A percentile compares a stretch with the other conserved stretches of the same genome.
These are phyloP conservation scores for mouse (Mus musculus) DNA, from an alignment of 2,113 vertebrate genomes.

Conservation along the genomic window DNA sequence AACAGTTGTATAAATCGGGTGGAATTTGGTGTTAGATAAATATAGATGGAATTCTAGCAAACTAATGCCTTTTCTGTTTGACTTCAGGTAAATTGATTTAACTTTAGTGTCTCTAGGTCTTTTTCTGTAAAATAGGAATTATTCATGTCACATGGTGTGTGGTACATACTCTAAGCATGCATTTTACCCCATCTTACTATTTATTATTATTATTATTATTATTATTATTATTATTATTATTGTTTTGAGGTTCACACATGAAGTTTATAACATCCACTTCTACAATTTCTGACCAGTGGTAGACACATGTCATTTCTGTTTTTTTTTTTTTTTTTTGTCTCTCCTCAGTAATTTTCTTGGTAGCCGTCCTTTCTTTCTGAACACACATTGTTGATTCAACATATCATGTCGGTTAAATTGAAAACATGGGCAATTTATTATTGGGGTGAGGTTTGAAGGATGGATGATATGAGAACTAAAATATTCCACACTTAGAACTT, in stretches of 20 bases:
- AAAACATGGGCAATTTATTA: not conserved
- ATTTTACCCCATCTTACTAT: not conserved
- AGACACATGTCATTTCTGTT: not conserved
- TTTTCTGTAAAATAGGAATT: not conserved
- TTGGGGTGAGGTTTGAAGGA: not conserved
- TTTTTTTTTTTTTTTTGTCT: not conserved
- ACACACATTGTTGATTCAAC: not conserved
- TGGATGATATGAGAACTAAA: conserved; percentile 45
- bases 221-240: not conserved
- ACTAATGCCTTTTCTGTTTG: not conserved
- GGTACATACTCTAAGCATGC: not conserved
- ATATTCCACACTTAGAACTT: not conserved
- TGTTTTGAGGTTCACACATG: conserved; percentile 13
- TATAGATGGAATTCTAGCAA: not conserved
- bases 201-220: not conserved
- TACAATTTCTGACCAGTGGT: not conserved
- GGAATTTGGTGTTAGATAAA: conserved; percentile 26
- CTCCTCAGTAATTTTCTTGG: not conserved
- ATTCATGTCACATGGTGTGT: not conserved
- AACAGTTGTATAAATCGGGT: not conserved
- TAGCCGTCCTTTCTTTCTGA: not conserved
- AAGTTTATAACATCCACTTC: not conserved
- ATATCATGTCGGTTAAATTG: not conserved
- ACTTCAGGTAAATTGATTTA: not conserved
- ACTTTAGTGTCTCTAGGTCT: not conserved